Percentiles rank a stretch among this genome's conserved stretches.
Conservation (phyloP, 1,140 invertebrate species). For the Alviniconcha marisindica region DNA sequence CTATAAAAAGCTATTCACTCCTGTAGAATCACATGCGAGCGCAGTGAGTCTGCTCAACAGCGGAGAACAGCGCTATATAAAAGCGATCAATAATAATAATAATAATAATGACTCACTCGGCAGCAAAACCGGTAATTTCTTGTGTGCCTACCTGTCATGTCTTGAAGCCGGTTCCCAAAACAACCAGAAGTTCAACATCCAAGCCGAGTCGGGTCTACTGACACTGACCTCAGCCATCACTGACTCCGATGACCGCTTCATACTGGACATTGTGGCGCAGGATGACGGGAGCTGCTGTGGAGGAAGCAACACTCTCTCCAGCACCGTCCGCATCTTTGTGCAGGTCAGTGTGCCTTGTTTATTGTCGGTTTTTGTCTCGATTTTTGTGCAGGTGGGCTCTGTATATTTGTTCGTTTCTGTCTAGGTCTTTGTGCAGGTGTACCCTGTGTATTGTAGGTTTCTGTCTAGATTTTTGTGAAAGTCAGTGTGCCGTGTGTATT, state of each 20-base stretch:
- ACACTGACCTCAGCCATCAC: conserved; percentile 52
- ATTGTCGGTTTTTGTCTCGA: too few relatives aligned
- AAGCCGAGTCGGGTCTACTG: conserved; percentile 60
- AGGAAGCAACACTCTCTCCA: conserved; percentile 46
- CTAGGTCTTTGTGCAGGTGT: neutral
- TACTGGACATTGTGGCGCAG: conserved; percentile 56
- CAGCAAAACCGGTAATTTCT: too few relatives aligned
- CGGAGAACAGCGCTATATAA: too few relatives aligned
- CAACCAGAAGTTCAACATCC: conserved; percentile 57
- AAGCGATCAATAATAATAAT: too few relatives aligned
- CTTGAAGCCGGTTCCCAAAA: neutral
- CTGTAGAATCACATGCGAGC: too few relatives aligned
- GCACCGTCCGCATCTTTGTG: conserved; percentile 42
- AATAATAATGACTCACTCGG: too few relatives aligned
- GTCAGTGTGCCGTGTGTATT: neutral
- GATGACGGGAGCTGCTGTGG: conserved; percentile 70
- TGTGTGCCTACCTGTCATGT: too few relatives aligned
- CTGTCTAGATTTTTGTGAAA: neutral
- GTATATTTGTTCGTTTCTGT: neutral
- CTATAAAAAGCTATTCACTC: too few relatives aligned
- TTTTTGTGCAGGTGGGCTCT: too few relatives aligned
- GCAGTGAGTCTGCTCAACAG: too few relatives aligned
- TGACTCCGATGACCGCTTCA: conserved; percentile 51
- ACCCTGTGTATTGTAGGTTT: too few relatives aligned
- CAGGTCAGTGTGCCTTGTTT: conserved; percentile 54